A percentile compares a stretch with the other conserved stretches of the same genome.
phyloP scores from a whole-genome alignment of 2,888 invertebrate species.

The Andrena hattorfiana region DNA sequence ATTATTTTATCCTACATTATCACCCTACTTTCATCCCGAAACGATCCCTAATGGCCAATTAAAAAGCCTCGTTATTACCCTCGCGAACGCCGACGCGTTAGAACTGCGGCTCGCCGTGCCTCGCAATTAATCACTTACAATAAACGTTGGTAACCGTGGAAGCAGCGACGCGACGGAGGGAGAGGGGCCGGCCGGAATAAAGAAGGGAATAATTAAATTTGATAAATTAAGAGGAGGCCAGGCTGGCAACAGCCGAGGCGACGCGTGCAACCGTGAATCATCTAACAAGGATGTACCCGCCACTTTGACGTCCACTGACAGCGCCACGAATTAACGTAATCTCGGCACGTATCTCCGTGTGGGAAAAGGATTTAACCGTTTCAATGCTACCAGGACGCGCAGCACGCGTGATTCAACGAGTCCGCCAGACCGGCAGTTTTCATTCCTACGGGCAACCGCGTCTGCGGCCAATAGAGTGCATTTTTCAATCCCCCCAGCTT shows the following conservation, averaged over 20 bases:
- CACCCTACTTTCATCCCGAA: not conserved
- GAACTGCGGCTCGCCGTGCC: not conserved
- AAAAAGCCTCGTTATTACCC: conserved; percentile 14
- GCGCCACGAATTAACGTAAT: conserved; percentile 28
- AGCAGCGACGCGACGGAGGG: not conserved
- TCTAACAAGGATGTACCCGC: conserved; percentile 24
- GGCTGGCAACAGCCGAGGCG: not conserved
- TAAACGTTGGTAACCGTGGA: conserved; percentile 2
- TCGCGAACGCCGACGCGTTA: not conserved
- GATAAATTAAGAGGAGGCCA: conserved; percentile 16
- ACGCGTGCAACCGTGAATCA: conserved; percentile 29
- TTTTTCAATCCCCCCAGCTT: conserved; percentile 1
- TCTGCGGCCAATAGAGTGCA: conserved; percentile 24
- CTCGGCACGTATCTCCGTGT: conserved; percentile 20
- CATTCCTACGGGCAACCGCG: not conserved
- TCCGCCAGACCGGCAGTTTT: conserved; percentile 22
- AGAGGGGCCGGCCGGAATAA: not conserved
- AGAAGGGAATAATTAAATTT: conserved; percentile 15
- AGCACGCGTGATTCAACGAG: conserved; percentile 34
- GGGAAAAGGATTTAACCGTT: conserved; percentile 42
- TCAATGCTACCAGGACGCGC: conserved; percentile 39
- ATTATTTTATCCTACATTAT: too few relatives aligned
- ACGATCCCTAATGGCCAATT: conserved; percentile 11
- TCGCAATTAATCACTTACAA: conserved; percentile 17
- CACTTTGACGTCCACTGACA: conserved; percentile 35